Percentiles rank a stretch among this genome's conserved stretches.
Conservation (phyloP, 1,140 invertebrate species). For the Drosophila murphyi region DNA sequence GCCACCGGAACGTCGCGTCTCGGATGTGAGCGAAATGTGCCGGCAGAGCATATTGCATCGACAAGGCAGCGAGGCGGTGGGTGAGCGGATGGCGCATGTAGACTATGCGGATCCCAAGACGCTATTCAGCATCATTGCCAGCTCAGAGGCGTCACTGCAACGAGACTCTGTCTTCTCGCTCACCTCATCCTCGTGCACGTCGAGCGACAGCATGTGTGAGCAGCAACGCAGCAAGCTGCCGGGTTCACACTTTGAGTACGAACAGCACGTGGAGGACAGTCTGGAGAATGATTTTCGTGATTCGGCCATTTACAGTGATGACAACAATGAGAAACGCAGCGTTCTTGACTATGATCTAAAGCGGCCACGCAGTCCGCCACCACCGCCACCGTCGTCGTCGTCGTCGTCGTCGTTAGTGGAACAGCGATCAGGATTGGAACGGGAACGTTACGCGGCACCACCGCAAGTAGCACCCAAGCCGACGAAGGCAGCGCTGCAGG, state of each 20-base stretch:
- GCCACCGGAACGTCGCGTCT: conserved; percentile 77
- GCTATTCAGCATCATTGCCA: conserved; percentile 85
- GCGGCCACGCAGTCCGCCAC: conserved; percentile 62
- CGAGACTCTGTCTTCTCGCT: conserved; percentile 87
- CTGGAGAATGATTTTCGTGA: conserved; percentile 89
- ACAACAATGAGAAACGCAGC: conserved; percentile 86
- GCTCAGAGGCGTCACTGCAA: conserved; percentile 84
- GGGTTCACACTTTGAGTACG: conserved; percentile 69
- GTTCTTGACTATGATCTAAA: conserved; percentile 54
- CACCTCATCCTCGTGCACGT: conserved; percentile 86
- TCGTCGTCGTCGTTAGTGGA: background rate
- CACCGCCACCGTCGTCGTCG: conserved; percentile 46
- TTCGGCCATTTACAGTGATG: conserved; percentile 93
- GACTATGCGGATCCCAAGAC: conserved; percentile 93
- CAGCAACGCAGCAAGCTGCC: conserved; percentile 55
- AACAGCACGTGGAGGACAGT: conserved; percentile 78
- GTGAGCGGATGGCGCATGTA: conserved; percentile 93
- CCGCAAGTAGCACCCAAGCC: conserved; percentile 71
- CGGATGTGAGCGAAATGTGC: conserved; percentile 80
- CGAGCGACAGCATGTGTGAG: conserved; percentile 86
- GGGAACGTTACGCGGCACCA: conserved; percentile 1
- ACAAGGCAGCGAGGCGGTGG: conserved; percentile 92
- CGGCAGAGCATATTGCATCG: conserved; percentile 86
- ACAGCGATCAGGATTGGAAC: background rate
- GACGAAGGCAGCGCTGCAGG: conserved; percentile 36